A percentile compares a stretch with the other conserved stretches of the same genome.
Conservation (phyloP, 2,888 invertebrate genomes). For the Dynastes maya region DNA sequence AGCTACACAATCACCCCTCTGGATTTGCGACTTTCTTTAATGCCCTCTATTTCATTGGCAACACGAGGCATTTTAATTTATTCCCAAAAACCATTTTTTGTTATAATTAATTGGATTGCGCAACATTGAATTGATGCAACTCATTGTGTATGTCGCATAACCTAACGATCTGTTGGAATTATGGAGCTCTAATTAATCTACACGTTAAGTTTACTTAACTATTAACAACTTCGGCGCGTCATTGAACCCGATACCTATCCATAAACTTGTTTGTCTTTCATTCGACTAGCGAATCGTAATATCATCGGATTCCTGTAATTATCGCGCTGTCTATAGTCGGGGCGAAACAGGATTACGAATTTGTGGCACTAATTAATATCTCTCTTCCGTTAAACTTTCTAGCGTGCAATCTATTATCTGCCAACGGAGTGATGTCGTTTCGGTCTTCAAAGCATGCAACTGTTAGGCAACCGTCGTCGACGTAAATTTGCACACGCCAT, state of each 20-base stretch:
- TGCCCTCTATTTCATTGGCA: too few species aligned
- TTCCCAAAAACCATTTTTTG: too few species aligned
- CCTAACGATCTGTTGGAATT: too few species aligned
- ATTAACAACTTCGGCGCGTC: too few species aligned
- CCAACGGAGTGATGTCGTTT: background rate
- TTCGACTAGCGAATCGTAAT: background rate
- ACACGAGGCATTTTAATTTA: too few species aligned
- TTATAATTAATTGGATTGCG: too few species aligned
- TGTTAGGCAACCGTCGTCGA: background rate
- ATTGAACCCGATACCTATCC: background rate
- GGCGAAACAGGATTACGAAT: constrained; percentile 16
- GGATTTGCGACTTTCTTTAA: too few species aligned
- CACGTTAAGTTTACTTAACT: too few species aligned
- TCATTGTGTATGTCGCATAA: too few species aligned
- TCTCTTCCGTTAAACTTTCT: constrained; percentile 39
- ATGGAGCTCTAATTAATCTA: too few species aligned
- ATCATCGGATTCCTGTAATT: constrained; percentile 30
- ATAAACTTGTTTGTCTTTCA: background rate
- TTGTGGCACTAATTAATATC: constrained; percentile 40
- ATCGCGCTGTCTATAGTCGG: background rate
- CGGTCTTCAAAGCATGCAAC: background rate
- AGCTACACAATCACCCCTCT: too few species aligned
- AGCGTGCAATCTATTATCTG: constrained; percentile 31
- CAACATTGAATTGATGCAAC: too few species aligned
- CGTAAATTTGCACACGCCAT: constrained; percentile 1